phyloP scores from a whole-genome alignment of 2,797 vertebrate genomes.

The Rhabdophis nuchalis region DNA sequence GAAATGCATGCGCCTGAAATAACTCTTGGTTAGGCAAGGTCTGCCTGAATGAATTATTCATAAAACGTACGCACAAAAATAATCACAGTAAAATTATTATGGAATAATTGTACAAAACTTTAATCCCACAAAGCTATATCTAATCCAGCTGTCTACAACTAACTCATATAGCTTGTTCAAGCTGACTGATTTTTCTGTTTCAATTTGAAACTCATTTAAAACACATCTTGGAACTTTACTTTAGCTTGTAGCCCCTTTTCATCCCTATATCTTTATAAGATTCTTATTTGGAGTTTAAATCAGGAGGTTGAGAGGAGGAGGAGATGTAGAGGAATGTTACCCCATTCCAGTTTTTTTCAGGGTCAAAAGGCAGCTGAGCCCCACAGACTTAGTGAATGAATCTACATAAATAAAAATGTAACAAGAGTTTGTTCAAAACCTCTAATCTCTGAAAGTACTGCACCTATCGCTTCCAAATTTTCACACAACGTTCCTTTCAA shows the following conservation, averaged over 20 bases:
- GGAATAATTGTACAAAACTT: not conserved
- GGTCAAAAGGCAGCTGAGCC: not conserved
- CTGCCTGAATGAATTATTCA: not conserved
- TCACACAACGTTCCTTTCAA: no score
- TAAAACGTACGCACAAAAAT: not conserved
- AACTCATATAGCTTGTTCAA: not conserved
- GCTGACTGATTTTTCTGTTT: not conserved
- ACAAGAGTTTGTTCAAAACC: no score
- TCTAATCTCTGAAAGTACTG: no score
- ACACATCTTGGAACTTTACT: not conserved
- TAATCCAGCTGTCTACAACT: not conserved
- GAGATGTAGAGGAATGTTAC: not conserved
- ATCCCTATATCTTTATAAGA: not conserved
- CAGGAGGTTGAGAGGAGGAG: not conserved
- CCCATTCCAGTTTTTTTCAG: not conserved
- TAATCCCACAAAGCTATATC: not conserved
- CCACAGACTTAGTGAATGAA: not conserved
- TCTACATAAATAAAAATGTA: no score
- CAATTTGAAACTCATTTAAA: not conserved
- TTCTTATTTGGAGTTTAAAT: not conserved
- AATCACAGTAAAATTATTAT: not conserved
- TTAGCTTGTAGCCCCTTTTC: not conserved
- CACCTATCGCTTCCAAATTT: no score
- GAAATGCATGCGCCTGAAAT: not conserved
- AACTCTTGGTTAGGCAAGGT: not conserved